A percentile compares a stretch with the other conserved stretches of the same genome.
These are phyloP conservation scores for Aphrophora alni DNA, from an alignment of 2,888 invertebrate genomes.

Conservation along the genomic window DNA sequence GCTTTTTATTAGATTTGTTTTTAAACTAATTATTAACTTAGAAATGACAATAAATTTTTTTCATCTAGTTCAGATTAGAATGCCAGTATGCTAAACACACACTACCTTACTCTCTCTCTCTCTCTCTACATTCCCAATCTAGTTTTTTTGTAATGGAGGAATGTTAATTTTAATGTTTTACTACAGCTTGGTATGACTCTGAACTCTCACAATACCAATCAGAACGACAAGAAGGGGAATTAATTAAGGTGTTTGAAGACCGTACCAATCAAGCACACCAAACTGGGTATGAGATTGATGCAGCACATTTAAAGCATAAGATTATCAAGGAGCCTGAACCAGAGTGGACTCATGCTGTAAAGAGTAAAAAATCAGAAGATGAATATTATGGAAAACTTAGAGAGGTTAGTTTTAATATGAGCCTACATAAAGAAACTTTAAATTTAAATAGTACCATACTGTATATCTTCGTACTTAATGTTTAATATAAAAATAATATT, in stretches of 20 bases:
- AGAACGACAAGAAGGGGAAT: slow-evolving; percentile 81
- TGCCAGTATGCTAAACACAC: neutral
- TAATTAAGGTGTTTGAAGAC: slow-evolving; percentile 88
- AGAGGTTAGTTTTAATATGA: slow-evolving; percentile 57
- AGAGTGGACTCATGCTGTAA: slow-evolving; percentile 85
- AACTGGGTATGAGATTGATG: slow-evolving; percentile 64
- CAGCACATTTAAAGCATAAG: slow-evolving; percentile 66
- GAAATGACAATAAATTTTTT: neutral
- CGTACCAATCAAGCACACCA: slow-evolving; percentile 74
- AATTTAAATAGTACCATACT: no score
- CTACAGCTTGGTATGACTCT: slow-evolving; percentile 88
- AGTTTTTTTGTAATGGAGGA: neutral
- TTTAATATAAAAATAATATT: no score
- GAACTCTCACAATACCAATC: slow-evolving; percentile 85
- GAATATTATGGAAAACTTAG: slow-evolving; percentile 84
- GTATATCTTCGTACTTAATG: no score
- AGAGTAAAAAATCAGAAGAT: slow-evolving; percentile 74
- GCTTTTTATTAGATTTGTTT: neutral
- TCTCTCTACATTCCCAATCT: neutral
- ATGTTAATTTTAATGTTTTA: neutral
- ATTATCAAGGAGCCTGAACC: slow-evolving; percentile 75
- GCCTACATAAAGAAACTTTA: no score
- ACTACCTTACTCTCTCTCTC: no score
- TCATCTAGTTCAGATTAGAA: neutral
- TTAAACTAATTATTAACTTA: neutral